Evolutionary conservation across 2,888 invertebrate species (phyloP), one percentile per base, ranked within the genome.

Genomic region (Mantis religiosa): DNA sequence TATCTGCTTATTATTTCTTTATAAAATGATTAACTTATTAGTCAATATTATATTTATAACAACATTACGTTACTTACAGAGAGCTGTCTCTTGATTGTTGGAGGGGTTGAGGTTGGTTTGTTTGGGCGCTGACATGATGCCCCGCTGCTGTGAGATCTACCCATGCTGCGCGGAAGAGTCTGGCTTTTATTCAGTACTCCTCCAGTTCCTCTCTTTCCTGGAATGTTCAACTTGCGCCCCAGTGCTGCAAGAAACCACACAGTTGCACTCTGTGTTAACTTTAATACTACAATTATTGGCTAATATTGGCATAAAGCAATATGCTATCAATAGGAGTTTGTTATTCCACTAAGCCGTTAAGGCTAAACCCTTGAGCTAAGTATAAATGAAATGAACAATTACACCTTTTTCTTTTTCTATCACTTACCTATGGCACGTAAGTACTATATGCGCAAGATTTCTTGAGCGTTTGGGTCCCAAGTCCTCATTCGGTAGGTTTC

Each of bases 121-220:
- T 94, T 94, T 87, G 95, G 94, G 93, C 94, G 95, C 83, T 90
- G 90, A 71, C 54, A 71, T 20, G 91, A 87, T 20, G 89, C 54
- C 30, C 88, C 88, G 47, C 89, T 90, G 71, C 89, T 90, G 87
- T 90, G 90, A 1, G 91, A 90, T 28, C 91, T 90, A 84, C 97
- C 98, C 95, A 98, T 97, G 89, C 97, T 97, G 88, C 98, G 94
- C 0, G 98, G 98, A 90, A 98, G 93, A 3, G 98, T 98, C 93
- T 97, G 97, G 87, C 97, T 97, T 93, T 97, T 97, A 93, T 96
- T 97, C 12, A 95, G 95, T 0, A 95, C 95, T 9, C 95, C 94
- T 3, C 95, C 94, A n/a, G 90, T 86, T 54, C 85, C 83, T 82
- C 90, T 89, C 87, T 97, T 95, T 27, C 96, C 95, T n/a, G 96